Evolutionary conservation across 2,113 vertebrate genomes (phyloP), one percentile per base, ranked within the genome.

Genomic region (Pelvicachromis taeniatus): DNA sequence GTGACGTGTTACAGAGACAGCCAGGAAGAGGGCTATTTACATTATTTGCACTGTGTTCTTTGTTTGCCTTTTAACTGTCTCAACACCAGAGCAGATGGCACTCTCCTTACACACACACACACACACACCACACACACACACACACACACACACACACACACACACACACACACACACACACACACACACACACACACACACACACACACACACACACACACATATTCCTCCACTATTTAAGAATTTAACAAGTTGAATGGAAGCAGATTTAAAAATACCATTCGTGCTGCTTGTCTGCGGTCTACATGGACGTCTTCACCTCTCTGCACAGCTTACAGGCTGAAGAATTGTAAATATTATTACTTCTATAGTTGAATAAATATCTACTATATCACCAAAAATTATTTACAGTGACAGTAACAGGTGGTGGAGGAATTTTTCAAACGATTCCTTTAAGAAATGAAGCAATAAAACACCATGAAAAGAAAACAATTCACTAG

Each of bases 51-150:
- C 93, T 91, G 90, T 89, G 81, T 89, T 91, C 91, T 94, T 94
- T 96, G 89, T 96, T 94, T 96, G 93, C 85, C 85, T 89, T 93
- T 84, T 33, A 95, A 92, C 91, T 78, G 63, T 88, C 90, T 93
- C 86, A 77, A 77, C 88, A 89, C 82, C 85, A 86, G 90, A 85
- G 82, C 94, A 94, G 94, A 94, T 95, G 94, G 93, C 85, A 78
- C 68, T 21, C 84, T 40, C 52, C 83, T 48, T 19, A 45, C 10
- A 56, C 80, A 79, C 86, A 68, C 63, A 33, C 58, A n/a, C 81
- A 54, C 23, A 12, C 45, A 21, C 53, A 31, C 29, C 42, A 17
- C 58, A 6, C 31, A 26, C 77, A 42, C 68, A 52, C 40, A 35
- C 53, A 26, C n/a, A 56, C 21, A 16, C 56, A 31, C 23, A 48